phyloP scores from a whole-genome alignment of 2,797 vertebrate species.

The Coregonus ussuriensis region DNA sequence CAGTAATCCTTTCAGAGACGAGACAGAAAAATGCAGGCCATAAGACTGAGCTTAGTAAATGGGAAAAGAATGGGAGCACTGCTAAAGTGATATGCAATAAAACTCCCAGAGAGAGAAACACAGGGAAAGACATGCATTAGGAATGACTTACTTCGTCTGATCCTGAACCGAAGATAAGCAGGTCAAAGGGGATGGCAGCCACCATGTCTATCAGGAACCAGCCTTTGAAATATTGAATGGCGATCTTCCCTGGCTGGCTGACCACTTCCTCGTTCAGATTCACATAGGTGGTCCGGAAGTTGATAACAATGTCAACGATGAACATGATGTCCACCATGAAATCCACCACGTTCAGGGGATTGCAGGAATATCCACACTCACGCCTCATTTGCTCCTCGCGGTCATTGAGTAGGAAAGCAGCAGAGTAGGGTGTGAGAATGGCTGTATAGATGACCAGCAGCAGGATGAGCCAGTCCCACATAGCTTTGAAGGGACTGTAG shows the following conservation, averaged over 20 bases:
- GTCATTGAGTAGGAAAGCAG: slow-evolving; percentile 96
- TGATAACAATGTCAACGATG: slow-evolving; percentile 99
- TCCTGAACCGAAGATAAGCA: slow-evolving; percentile 98
- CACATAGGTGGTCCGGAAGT: slow-evolving; percentile 99
- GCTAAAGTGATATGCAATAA: slow-evolving; percentile 40
- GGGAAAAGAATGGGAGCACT: slow-evolving; percentile 45
- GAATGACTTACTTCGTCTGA: slow-evolving; percentile 93
- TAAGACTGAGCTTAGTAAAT: slow-evolving; percentile 61
- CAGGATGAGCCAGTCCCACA: slow-evolving; percentile 99
- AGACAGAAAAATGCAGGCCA: slow-evolving; percentile 65
- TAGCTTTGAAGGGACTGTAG: slow-evolving; percentile 98
- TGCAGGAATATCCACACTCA: slow-evolving; percentile 96
- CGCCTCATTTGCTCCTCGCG: slow-evolving; percentile 91
- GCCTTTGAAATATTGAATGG: slow-evolving; percentile 99
- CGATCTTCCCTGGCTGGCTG: slow-evolving; percentile 96
- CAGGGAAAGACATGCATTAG: slow-evolving; percentile 37
- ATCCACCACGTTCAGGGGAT: slow-evolving; percentile 95
- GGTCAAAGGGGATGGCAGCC: slow-evolving; percentile 98
- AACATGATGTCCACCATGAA: slow-evolving; percentile 99
- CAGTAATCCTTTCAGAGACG: slow-evolving; percentile 72
- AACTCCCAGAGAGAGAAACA: slow-evolving; percentile 41
- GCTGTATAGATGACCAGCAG: slow-evolving; percentile 97
- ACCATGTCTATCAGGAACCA: slow-evolving; percentile 99
- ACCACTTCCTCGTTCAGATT: slow-evolving; percentile 99
- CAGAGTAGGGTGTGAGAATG: slow-evolving; percentile 97